phyloP scores from a whole-genome alignment of 53 echinoderm and acorn worm species.

The Echinarachnius parma region DNA sequence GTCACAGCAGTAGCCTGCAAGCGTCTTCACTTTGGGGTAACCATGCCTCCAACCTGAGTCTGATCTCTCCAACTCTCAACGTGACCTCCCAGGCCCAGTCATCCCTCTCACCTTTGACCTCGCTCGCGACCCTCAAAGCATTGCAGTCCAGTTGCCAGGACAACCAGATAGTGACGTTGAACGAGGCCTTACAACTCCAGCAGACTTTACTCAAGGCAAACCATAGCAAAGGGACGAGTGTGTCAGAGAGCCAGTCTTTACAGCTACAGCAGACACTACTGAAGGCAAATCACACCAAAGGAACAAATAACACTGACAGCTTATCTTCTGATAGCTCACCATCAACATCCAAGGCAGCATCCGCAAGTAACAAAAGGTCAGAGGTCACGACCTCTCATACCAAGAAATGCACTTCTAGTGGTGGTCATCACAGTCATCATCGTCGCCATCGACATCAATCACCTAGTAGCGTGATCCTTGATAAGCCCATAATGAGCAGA shows the following conservation, averaged over 20 bases:
- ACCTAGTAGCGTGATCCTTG: slow-evolving; percentile 42
- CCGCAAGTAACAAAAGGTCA: background rate
- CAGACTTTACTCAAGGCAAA: background rate
- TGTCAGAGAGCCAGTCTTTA: background rate
- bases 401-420: background rate
- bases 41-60: slow-evolving; percentile 10
- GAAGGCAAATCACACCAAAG: no score
- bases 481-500: slow-evolving; percentile 62
- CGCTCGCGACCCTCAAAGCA: background rate
- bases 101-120: slow-evolving; percentile 17
- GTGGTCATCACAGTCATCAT: slow-evolving; percentile 17
- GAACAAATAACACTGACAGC: no score
- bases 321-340: no score
- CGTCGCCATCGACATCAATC: slow-evolving; percentile 12
- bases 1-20: background rate
- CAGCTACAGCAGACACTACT: slow-evolving; percentile 1
- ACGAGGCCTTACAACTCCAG: background rate
- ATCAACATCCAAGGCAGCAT: background rate
- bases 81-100: background rate
- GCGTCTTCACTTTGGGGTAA: background rate
- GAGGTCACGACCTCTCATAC: background rate
- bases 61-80: slow-evolving; percentile 19
- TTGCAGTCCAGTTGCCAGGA: slow-evolving; percentile 2
- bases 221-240: no score
- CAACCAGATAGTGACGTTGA: background rate